Conservation (phyloP, 2,888 invertebrate genomes). For the Amaurobius ferox region DNA sequence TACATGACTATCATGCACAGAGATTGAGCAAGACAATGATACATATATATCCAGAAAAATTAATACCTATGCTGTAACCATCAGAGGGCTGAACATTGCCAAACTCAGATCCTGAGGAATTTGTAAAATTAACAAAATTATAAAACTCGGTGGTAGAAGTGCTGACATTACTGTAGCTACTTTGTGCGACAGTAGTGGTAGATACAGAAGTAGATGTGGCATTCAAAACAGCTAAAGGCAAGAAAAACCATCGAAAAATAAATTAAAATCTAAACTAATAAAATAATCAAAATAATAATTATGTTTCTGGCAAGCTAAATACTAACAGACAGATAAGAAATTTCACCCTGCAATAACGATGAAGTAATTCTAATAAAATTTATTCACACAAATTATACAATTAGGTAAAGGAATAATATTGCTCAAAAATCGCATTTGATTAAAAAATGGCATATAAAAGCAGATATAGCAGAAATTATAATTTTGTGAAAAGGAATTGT, state of each 20-base stretch:
- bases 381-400: too few relatives aligned
- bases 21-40: background rate
- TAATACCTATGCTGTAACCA: slow-evolving; percentile 47
- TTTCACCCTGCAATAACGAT: too few relatives aligned
- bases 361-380: too few relatives aligned
- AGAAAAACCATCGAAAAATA: slow-evolving; percentile 1
- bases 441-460: too few relatives aligned
- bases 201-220: background rate
- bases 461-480: too few relatives aligned
- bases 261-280: background rate
- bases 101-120: slow-evolving; percentile 57
- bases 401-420: too few relatives aligned
- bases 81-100: slow-evolving; percentile 60
- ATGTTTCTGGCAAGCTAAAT: too few relatives aligned
- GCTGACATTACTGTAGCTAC: slow-evolving; percentile 26
- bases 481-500: too few relatives aligned
- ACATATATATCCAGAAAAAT: background rate
- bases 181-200: slow-evolving; percentile 28
- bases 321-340: too few relatives aligned
- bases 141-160: slow-evolving; percentile 41
- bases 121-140: slow-evolving; percentile 44
- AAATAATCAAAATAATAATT: too few relatives aligned
- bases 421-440: too few relatives aligned
- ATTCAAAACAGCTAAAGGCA: background rate
- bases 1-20: background rate